Evolutionary conservation across 2,888 invertebrate species (phyloP).

Genomic region (Gari tellinella): DNA sequence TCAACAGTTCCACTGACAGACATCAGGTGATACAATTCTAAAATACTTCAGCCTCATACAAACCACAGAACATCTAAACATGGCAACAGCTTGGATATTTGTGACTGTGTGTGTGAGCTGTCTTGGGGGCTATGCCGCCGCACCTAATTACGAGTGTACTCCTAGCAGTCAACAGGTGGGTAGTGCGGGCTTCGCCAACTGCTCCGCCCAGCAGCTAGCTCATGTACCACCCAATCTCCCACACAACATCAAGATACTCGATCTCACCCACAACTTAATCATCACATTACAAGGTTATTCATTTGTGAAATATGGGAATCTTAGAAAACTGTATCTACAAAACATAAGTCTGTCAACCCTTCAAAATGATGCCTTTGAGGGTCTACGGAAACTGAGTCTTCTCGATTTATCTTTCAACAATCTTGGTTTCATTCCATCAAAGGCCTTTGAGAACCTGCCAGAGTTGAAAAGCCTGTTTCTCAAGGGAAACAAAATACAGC

Average conservation of each 20-base stretch:
- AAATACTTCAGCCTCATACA: too few relatives aligned
- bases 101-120: neutral
- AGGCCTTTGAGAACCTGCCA: slow-evolving; percentile 65
- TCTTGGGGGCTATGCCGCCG: neutral
- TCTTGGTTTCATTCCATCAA: slow-evolving; percentile 64
- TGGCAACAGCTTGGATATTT: neutral
- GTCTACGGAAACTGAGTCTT: slow-evolving; percentile 58
- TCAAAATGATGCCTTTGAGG: slow-evolving; percentile 64
- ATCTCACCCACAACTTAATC: slow-evolving; percentile 74
- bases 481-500: slow-evolving; percentile 68
- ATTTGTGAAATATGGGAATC: slow-evolving; percentile 74
- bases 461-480: slow-evolving; percentile 68
- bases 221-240: slow-evolving; percentile 73
- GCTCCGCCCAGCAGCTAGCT: slow-evolving; percentile 61
- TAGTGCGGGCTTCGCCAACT: slow-evolving; percentile 65
- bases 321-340: slow-evolving; percentile 68
- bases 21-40: too few relatives aligned
- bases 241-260: slow-evolving; percentile 68
- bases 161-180: slow-evolving; percentile 27
- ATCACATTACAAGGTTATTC: slow-evolving; percentile 56
- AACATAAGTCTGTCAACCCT: slow-evolving; percentile 73
- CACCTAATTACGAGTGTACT: slow-evolving; percentile 41
- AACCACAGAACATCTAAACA: too few relatives aligned
- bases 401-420: slow-evolving; percentile 75
- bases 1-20: too few relatives aligned